Conservation (phyloP, 2,888 invertebrate genomes). For the Andrena dorsata region DNA sequence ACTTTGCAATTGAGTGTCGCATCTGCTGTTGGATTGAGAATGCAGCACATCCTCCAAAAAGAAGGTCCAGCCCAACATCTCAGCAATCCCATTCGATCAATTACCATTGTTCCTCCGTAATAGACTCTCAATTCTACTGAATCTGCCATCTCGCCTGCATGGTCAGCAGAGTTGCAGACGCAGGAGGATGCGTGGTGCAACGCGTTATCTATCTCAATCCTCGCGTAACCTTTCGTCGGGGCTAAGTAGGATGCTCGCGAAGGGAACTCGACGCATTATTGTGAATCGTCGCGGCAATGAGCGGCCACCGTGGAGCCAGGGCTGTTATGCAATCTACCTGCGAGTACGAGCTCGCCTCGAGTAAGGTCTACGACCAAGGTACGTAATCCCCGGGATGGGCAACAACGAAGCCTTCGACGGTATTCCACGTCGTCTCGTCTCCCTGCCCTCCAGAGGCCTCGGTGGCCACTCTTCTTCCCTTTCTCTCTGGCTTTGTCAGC, state of each 20-base stretch:
- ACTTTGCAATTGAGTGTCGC: too few species aligned
- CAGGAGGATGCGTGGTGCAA: slow-evolving; percentile 29
- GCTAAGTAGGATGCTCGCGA: slow-evolving; percentile 57
- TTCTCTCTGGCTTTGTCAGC: slow-evolving; percentile 5
- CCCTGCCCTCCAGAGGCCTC: slow-evolving; percentile 33
- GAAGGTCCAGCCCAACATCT: too few species aligned
- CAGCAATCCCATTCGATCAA: too few species aligned
- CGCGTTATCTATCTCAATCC: slow-evolving; percentile 18
- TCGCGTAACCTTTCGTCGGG: slow-evolving; percentile 59
- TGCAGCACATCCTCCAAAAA: too few species aligned
- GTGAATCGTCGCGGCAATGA: slow-evolving; percentile 72
- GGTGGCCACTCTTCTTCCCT: slow-evolving; percentile 17
- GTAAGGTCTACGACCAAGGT: slow-evolving; percentile 80
- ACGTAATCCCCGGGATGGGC: slow-evolving; percentile 76
- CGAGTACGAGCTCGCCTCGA: slow-evolving; percentile 65
- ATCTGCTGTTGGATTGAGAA: too few species aligned
- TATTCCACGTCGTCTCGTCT: slow-evolving; percentile 49
- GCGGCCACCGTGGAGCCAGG: slow-evolving; percentile 55
- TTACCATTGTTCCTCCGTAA: too few species aligned
- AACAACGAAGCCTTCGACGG: slow-evolving; percentile 65
- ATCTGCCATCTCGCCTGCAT: too few species aligned
- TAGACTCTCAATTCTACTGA: too few species aligned
- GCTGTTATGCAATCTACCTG: slow-evolving; percentile 67
- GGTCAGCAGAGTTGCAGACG: neutral
- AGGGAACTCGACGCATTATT: slow-evolving; percentile 61